Conservation (phyloP, 2,797 vertebrate species). For the Poeciliopsis presidionis region DNA sequence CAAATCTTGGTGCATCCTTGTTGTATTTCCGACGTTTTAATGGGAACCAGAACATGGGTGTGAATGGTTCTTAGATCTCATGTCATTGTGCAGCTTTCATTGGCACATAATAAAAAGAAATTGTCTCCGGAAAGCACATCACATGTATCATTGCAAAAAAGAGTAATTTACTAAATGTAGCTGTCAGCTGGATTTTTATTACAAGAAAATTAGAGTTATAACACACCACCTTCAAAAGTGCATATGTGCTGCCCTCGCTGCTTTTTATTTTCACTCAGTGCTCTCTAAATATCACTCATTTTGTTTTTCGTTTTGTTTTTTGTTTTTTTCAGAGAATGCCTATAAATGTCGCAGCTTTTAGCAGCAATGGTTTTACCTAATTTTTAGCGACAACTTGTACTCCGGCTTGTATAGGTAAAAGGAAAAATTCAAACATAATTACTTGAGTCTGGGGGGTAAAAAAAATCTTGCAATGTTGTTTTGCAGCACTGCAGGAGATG, state of each 20-base stretch:
- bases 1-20: neutral
- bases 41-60: neutral
- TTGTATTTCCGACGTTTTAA: neutral
- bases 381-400: neutral
- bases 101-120: neutral
- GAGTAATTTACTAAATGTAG: neutral
- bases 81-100: neutral
- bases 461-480: neutral
- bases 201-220: constrained; percentile 2
- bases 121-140: neutral
- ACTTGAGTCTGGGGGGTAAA: neutral
- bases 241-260: neutral
- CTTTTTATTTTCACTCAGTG: neutral
- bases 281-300: neutral
- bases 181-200: neutral
- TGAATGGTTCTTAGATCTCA: neutral
- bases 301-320: too few species aligned
- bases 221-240: constrained; percentile 2
- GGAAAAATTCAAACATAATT: neutral
- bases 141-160: neutral
- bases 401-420: neutral
- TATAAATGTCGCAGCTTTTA: neutral
- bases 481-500: neutral
- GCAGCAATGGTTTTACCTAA: neutral
- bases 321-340: neutral